Evolutionary conservation across 2,888 invertebrate species (phyloP).

Genomic region (Amblyjoppa proteus): DNA sequence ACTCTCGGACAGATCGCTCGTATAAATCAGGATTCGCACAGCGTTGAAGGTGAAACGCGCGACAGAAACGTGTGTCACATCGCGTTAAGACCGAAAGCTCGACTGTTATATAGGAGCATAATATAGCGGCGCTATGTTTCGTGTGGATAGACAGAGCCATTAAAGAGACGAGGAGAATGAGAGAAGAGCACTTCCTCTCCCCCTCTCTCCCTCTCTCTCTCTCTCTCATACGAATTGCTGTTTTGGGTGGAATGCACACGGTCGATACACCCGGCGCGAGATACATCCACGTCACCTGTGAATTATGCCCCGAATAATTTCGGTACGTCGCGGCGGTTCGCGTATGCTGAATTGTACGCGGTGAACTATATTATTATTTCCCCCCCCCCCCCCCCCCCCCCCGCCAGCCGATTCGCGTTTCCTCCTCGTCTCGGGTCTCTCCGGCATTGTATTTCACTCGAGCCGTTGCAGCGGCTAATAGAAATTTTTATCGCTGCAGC

Average conservation of each 20-base stretch:
- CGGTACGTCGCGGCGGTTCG: slow-evolving; percentile 13
- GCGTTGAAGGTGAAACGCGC: too few relatives aligned
- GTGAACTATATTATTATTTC: neutral
- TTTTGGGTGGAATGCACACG: slow-evolving; percentile 12
- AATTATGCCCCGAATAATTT: slow-evolving; percentile 45
- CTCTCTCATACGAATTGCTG: neutral
- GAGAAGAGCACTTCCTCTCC: neutral
- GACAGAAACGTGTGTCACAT: neutral
- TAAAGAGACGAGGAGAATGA: slow-evolving; percentile 1
- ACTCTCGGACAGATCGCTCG: too few relatives aligned
- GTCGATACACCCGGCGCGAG: slow-evolving; percentile 15
- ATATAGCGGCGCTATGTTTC: neutral
- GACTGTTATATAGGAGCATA: neutral
- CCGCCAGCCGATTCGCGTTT: neutral
- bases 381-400: neutral
- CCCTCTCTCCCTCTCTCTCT: neutral
- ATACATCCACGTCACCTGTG: slow-evolving; percentile 17
- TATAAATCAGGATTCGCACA: too few relatives aligned
- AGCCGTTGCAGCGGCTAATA: neutral
- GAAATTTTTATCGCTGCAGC: neutral
- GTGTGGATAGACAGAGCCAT: slow-evolving; percentile 11
- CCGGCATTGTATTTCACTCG: neutral
- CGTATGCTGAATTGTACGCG: slow-evolving; percentile 7
- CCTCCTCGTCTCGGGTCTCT: neutral
- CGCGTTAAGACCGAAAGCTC: neutral